Evolutionary conservation across 2,888 invertebrate genomes (phyloP).

Genomic region (Epinotia ramella): DNA sequence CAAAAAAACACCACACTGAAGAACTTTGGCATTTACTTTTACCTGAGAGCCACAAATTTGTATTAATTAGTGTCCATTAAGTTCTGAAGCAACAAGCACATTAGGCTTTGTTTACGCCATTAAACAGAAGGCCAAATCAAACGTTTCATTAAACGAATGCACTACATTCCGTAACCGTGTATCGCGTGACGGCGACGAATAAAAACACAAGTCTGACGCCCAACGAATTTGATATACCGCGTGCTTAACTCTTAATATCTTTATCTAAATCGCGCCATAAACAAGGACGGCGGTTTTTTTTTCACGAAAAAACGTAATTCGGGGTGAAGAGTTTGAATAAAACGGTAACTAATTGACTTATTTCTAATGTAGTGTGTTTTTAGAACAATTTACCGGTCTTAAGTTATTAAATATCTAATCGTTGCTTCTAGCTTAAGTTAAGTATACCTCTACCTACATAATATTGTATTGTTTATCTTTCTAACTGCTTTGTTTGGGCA

Average conservation of each 20-base stretch:
- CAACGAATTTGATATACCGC: constrained; percentile 78
- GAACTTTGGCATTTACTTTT: background rate
- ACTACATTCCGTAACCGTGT: constrained; percentile 71
- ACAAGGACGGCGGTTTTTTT: constrained; percentile 67
- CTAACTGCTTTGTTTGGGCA: too few relatives aligned
- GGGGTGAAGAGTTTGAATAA: constrained; percentile 12
- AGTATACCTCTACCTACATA: too few relatives aligned
- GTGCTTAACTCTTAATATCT: constrained; percentile 78
- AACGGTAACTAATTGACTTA: constrained; percentile 16
- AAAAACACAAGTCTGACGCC: constrained; percentile 65
- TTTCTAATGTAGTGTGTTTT: background rate
- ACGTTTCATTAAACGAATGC: constrained; percentile 31
- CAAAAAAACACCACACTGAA: background rate
- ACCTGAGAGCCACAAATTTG: background rate
- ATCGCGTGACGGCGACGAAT: constrained; percentile 75
- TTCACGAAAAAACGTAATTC: constrained; percentile 51
- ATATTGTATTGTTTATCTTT: too few relatives aligned
- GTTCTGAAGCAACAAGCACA: constrained; percentile 25
- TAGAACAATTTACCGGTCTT: background rate
- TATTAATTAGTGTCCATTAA: background rate
- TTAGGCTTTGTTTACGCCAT: constrained; percentile 19
- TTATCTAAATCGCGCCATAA: constrained; percentile 77
- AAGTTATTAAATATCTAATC: too few relatives aligned
- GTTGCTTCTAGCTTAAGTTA: background rate
- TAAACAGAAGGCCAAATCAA: constrained; percentile 31